Evolutionary conservation across 1,140 invertebrate genomes (phyloP).

Genomic region (Heliconius nattereri): DNA sequence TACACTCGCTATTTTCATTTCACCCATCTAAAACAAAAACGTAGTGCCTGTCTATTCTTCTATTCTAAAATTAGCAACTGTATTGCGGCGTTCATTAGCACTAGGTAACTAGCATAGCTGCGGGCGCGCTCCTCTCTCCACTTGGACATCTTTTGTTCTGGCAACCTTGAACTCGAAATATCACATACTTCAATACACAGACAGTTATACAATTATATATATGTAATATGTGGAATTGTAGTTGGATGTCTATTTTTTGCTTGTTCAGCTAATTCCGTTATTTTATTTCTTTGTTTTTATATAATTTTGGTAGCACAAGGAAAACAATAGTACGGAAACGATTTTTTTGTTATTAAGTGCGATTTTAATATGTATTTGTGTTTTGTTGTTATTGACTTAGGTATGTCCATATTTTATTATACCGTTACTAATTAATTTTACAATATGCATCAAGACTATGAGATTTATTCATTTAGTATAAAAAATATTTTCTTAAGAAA

Average conservation of each 20-base stretch:
- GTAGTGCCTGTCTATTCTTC: slow-evolving; percentile 18
- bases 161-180: slow-evolving; percentile 53
- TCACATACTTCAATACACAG: background rate
- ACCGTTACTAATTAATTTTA: no score
- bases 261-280: background rate
- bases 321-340: background rate
- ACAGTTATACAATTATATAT: slow-evolving; percentile 7
- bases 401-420: no score
- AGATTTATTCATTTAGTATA: no score
- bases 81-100: slow-evolving; percentile 29
- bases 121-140: slow-evolving; percentile 43
- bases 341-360: no score
- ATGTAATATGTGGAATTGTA: background rate
- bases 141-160: slow-evolving; percentile 29
- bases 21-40: background rate
- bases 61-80: slow-evolving; percentile 30
- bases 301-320: background rate
- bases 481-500: no score
- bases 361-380: no score
- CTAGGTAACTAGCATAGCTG: slow-evolving; percentile 23
- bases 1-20: background rate
- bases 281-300: background rate
- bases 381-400: no score
- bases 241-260: background rate
- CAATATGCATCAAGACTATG: no score